Base-by-base conservation (phyloP, 1,140 invertebrate species). In the Rhopalosiphum maidis region DNA sequence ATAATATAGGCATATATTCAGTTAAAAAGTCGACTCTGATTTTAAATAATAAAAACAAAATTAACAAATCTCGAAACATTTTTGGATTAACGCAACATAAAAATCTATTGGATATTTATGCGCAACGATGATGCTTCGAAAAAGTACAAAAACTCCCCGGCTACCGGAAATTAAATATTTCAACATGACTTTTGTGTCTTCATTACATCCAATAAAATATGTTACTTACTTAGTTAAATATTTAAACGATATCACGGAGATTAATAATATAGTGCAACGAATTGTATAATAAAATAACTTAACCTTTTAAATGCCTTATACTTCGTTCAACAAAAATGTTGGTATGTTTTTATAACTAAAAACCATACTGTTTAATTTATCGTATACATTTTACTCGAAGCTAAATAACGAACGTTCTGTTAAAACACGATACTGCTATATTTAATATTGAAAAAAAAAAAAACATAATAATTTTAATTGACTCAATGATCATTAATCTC, bases 161-260 rank as follows among this genome's bases (percentile, higher is more conserved):
- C 43, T 22, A 6, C 46, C 43, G 86, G 86, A 88, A 88, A 88
- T 88, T 88, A 51, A 88, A 88, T 88, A 88, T 51, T 88, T 88
- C 1, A 88, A 88, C 46, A n/a, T 30, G 86, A 88, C 46, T 48
- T 46, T 88, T 88, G 30, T 30, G 37, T 18, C 25, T 46, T 46
- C 43, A 86, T 86, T 46, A 46, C 23, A 41, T 46, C 15, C 41
- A 86, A 30, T 46, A 86, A 85, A 85, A n/a, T n/a, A n/a, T 5
- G 83, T 85, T 85, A 85, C 37, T 41, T 77, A 77, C 60, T 77
- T n/a, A n/a, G 30, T n/a, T n/a, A 77, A 77, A 77, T 77, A 77
- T 77, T 77, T 21, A 77, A 15, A 77, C 15, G 60, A 77, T 77
- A 77, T 77, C 15, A 3, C 60, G 4, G 15, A 35, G 60, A 77